Base-by-base conservation (phyloP, 2,888 invertebrate species). In the Magallana nippona region DNA sequence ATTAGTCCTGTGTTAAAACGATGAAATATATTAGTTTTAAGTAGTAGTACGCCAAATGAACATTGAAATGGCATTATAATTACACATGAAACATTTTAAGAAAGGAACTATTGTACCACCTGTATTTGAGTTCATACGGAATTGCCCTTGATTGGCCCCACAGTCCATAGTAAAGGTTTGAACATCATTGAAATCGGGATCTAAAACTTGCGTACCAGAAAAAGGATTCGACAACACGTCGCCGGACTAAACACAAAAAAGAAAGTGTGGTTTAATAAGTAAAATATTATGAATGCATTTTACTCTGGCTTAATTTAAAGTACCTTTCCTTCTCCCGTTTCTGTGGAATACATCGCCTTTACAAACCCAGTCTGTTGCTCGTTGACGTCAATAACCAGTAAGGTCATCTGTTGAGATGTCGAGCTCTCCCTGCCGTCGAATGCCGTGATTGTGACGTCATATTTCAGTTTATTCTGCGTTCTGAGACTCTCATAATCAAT, bases 401-500 rank as follows among this genome's bases (percentile, higher is more conserved):
- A 81, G 0, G 82, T 85, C 2, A 89, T 55, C n/a, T 27, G 56
- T 57, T 83, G 62, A 1, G 88, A 79, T 27, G 81, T 85, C 0
- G 88, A 88, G 15, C 81, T 79, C 22, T 84, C 84, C 11, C 84
- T 77, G 1, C 87, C 87, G 78, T 89, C 88, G 32, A 81, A 84
- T 15, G 82, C 87, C 8, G 84, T 86, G 1, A 89, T 62, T 1
- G 84, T 85, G 1, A 87, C 56, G 11, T 15, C 44, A 10, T 86
- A 88, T 0, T 78, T 84, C 0, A 85, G 78, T 10, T 77, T 62
- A 5, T 86, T 78, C 2, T 11, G n/a, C 15, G 32, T 55, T 5
- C 56, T 32, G 15, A 89, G 56, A 2, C 58, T 57, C 71, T 89
- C 89, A 77, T 86, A 89, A 58, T 89, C 86, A 13, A 88, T 62